Base-by-base conservation (phyloP, 2,888 invertebrate genomes). In the Tetanocera ferruginea region DNA sequence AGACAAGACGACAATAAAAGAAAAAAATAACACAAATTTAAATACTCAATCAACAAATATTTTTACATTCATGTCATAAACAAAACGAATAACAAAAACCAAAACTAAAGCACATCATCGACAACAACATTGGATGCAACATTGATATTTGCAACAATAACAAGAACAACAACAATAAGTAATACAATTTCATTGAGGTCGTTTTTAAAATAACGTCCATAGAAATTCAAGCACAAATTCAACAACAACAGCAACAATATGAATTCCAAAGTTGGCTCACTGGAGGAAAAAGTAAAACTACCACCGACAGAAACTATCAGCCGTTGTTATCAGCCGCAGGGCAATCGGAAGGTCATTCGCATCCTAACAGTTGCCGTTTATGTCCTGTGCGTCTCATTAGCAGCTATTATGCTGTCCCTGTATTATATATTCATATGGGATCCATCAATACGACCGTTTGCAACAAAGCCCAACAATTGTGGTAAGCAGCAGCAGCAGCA, bases 371-470 rank as follows among this genome's bases (percentile, higher is more conserved):
- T 98, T 83, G 93, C 97, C 85, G 96, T 97, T 74, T 98, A 98
- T 91, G 95, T 98, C 83, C 94, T 98, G 90, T 96, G 96, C 89
- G 98, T 98, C 84, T 98, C 97, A 64, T 92, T 97, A 86, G 97
- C 97, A 25, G 98, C 97, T 73, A 97, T 97, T 86, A 95, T 97
- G 92, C 92, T 98, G 82, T 97, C 97, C 17, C 92, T 97, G 73
- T 98, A 98, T 91, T 98, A 98, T 91, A 95, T 96, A 85, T 95
- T 97, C 91, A 93, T 98, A 89, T 98, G 98, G 97, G 95, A 96
- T 90, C 97, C 97, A 25, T 87, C 88, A 66, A 93, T 90, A 80
- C 87, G 90, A 76, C 87, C 90, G 79, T 89, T 88, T 83, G 92
- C 87, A 49, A 87, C 88, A 80, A 88, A 88, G 85, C 85, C 83